Evolutionary conservation across 2,888 invertebrate genomes (phyloP).

Genomic region (Aporophyla lueneburgensis): DNA sequence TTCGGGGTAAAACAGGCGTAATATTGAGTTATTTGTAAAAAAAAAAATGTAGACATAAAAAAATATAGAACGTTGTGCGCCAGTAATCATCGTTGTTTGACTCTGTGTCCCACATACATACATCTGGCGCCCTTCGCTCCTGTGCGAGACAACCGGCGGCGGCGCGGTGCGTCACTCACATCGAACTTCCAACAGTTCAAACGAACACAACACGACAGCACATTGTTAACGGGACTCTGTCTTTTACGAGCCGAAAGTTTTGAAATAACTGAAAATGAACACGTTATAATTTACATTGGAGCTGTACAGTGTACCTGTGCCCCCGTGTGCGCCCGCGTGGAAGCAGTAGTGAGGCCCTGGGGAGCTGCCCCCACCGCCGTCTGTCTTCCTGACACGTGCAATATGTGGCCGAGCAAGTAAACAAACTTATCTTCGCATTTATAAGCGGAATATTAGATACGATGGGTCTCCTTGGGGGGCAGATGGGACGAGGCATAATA

Average conservation of each 20-base stretch:
- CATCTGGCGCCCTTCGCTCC: conserved; percentile 2
- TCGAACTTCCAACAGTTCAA: conserved; percentile 15
- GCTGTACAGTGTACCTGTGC: background rate
- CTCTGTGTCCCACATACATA: no score
- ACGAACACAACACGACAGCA: conserved; percentile 23
- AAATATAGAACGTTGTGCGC: background rate
- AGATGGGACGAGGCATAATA: background rate
- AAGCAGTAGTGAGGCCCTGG: conserved; percentile 5
- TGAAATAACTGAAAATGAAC: conserved; percentile 46
- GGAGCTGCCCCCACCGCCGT: background rate
- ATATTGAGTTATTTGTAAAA: background rate
- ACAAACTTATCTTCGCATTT: conserved; percentile 25
- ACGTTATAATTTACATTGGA: background rate
- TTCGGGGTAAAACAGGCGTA: background rate
- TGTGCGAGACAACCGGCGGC: background rate
- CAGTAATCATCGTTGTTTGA: background rate
- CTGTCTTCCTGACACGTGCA: conserved; percentile 33
- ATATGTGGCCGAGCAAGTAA: conserved; percentile 3
- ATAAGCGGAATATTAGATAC: conserved; percentile 42
- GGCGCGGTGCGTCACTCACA: background rate
- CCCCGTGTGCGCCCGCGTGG: conserved; percentile 4
- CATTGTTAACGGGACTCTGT: conserved; percentile 33
- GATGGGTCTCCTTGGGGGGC: conserved; percentile 10
- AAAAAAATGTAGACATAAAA: background rate
- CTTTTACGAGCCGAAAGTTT: conserved; percentile 35